Conservation (phyloP, 53 echinoderm and acorn worm species). For the Astropecten irregularis region DNA sequence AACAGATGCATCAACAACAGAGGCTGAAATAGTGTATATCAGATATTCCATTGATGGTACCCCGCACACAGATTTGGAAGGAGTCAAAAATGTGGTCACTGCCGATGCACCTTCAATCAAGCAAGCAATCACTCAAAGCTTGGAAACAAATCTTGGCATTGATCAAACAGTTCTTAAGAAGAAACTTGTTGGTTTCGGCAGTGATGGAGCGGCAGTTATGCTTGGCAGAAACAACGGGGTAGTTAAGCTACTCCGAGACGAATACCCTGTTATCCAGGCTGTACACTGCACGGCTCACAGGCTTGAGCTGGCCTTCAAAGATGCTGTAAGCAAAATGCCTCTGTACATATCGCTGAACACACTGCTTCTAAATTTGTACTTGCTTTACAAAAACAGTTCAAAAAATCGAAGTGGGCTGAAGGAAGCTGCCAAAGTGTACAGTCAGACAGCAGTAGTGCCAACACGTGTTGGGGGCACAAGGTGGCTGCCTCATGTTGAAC, state of each 20-base stretch:
- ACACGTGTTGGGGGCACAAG: slow-evolving; percentile 52
- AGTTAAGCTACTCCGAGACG: slow-evolving; percentile 51
- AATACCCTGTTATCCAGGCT: slow-evolving; percentile 38
- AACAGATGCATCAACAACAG: slow-evolving; percentile 42
- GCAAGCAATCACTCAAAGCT: neutral
- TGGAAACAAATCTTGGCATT: neutral
- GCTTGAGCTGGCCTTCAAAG: slow-evolving; percentile 71
- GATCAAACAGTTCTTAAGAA: neutral
- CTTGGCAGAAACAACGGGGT: slow-evolving; percentile 69
- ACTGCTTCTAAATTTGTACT: slow-evolving; percentile 47
- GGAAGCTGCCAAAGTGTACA: slow-evolving; percentile 11
- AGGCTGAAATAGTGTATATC: slow-evolving; percentile 46
- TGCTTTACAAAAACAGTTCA: slow-evolving; percentile 55
- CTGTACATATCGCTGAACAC: slow-evolving; percentile 2
- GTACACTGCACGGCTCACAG: slow-evolving; percentile 69
- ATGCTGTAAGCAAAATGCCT: slow-evolving; percentile 55
- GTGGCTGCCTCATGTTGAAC: slow-evolving; percentile 56
- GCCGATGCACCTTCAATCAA: slow-evolving; percentile 42
- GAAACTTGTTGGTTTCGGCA: slow-evolving; percentile 70
- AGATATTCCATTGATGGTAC: slow-evolving; percentile 5
- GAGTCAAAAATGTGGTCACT: slow-evolving; percentile 7
- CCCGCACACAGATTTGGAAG: slow-evolving; percentile 19
- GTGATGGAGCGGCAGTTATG: slow-evolving; percentile 72
- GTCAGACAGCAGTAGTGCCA: slow-evolving; percentile 25
- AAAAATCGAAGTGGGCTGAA: slow-evolving; percentile 49